Conservation (phyloP, 2,113 vertebrate genomes). For the Struthidea cinerea region DNA sequence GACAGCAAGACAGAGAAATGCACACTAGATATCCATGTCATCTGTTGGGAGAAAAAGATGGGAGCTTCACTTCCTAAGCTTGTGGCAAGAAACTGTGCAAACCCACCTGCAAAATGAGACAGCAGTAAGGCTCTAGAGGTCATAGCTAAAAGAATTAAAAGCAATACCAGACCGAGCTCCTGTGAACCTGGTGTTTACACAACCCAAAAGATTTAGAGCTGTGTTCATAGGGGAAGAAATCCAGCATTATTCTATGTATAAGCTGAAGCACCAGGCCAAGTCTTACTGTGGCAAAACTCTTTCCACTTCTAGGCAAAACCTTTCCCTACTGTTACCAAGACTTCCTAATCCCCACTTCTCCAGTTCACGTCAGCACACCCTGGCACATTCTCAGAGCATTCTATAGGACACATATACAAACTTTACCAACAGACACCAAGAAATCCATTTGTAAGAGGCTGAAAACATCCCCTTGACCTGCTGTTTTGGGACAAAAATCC, state of each 20-base stretch:
- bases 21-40: not conserved
- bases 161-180: not conserved
- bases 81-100: not conserved
- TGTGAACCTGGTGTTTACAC: not conserved
- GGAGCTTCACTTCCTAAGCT: not conserved
- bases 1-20: not conserved
- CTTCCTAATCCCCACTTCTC: not conserved
- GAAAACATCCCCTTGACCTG: not conserved
- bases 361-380: accelerated
- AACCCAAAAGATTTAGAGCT: not conserved
- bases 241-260: not conserved
- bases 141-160: not conserved
- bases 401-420: accelerated
- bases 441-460: not conserved
- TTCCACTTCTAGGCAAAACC: not conserved
- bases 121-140: not conserved
- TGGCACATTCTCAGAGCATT: not conserved
- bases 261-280: not conserved
- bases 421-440: not conserved
- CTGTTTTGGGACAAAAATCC: not conserved
- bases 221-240: not conserved
- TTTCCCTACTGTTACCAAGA: not conserved
- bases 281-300: not conserved
- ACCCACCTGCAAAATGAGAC: not conserved
- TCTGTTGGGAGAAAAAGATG: not conserved